Conservation (phyloP, 2,797 vertebrate species). For the Tarsius wallacei region DNA sequence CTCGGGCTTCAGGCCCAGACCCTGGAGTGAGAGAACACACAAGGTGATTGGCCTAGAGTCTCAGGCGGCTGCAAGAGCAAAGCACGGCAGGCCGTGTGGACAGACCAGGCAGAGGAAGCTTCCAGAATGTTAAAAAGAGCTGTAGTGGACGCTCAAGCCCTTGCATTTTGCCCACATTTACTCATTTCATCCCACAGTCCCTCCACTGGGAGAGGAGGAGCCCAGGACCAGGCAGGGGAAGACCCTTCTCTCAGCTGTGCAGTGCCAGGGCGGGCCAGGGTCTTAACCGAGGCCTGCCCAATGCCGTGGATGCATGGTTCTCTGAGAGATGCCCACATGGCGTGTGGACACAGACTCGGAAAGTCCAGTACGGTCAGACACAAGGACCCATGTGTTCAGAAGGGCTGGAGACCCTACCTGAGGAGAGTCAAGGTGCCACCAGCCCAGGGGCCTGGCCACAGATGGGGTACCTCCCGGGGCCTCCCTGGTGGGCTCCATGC, state of each 20-base stretch:
- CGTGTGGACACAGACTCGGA: rapidly evolving
- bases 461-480: not conserved
- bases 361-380: not conserved
- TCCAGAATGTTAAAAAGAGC: not conserved
- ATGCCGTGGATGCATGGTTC: not conserved
- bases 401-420: not conserved
- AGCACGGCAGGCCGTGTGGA: not conserved
- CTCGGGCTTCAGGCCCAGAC: not conserved
- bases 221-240: not conserved
- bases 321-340: not conserved
- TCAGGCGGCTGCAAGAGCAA: rapidly evolving
- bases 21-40: too few species aligned
- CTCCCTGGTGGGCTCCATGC: not conserved
- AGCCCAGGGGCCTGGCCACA: not conserved
- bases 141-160: too few species aligned
- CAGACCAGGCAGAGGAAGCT: not conserved
- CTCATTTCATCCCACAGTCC: not conserved
- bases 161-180: not conserved
- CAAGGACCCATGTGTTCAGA: not conserved
- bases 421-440: not conserved
- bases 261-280: not conserved
- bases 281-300: not conserved
- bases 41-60: not conserved
- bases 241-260: not conserved
- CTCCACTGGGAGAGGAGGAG: not conserved